Evolutionary conservation across 2,113 vertebrate species (phyloP), one percentile per base, ranked within the genome.

Genomic region (Camelus bactrianus): DNA sequence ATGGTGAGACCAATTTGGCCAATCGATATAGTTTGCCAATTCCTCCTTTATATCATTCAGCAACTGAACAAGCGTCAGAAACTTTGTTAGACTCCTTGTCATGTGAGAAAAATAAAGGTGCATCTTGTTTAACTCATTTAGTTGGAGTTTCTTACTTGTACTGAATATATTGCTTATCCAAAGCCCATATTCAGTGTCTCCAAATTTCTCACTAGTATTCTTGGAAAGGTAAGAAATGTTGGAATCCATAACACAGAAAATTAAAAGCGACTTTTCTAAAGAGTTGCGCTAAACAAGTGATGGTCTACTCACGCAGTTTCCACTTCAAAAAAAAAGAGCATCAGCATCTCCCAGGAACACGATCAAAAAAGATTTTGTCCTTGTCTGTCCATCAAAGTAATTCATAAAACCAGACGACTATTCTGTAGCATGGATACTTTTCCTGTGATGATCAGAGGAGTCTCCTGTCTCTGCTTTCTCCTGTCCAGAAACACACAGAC

Each of bases 221-320:
- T 48, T 67, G 5, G 60, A 60, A 89, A 81, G n/a, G 67, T 81
- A 76, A 64, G 38, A 85, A 90, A 62, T 50, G 3, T 48, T 95
- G 46, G 95, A 72, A 81, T 85, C 77, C 10, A 76, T 4, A 85
- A 30, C 8, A 80, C 5, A 91, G 35, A 65, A 91, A 91, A 95
- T 82, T 94, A 77, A 76, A 86, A 72, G 12, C 42, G 85, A 94
- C 16, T 6, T 80, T 94, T 83, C 17, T 1, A 11, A 86, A 81
- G 58, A 75, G 46, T 32, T 46, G 32, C n/a, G 38, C 77, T 90
- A 96, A 90, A 83, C 6, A 90, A 92, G 48, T 48, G 48, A 50
- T 60, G 16, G 20, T 30, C 28, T 13, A 70, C 56, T 50, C 24
- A 65, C 32, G 56, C 13, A 62, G 89, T 81, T 95, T 60, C 13